Conservation (phyloP, 1,140 invertebrate genomes). For the Anthonomus grandis region DNA sequence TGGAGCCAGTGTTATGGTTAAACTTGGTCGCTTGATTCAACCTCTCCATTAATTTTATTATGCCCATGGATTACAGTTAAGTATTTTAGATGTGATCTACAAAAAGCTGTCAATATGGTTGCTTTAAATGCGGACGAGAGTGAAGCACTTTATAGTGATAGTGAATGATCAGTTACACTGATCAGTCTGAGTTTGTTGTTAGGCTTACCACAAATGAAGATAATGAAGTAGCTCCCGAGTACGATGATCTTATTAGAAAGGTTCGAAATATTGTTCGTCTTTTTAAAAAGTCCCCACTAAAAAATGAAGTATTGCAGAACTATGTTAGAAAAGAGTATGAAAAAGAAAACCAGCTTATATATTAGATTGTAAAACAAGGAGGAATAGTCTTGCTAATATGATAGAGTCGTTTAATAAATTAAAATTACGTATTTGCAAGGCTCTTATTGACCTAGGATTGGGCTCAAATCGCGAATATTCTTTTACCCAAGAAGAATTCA, state of each 20-base stretch:
- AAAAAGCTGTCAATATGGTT: constrained; percentile 2
- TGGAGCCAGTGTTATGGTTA: constrained; percentile 19
- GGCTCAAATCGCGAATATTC: too few relatives aligned
- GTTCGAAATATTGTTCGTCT: too few relatives aligned
- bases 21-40: constrained; percentile 12
- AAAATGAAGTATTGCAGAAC: not conserved
- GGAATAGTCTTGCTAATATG: too few relatives aligned
- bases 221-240: not conserved
- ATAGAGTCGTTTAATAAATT: too few relatives aligned
- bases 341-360: not conserved
- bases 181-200: too few relatives aligned
- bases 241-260: too few relatives aligned
- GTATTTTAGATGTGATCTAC: constrained; percentile 14
- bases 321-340: not conserved
- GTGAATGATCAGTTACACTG: too few relatives aligned
- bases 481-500: too few relatives aligned
- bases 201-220: not conserved
- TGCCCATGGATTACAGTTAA: constrained; percentile 18
- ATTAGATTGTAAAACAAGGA: not conserved
- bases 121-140: not conserved
- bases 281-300: too few relatives aligned
- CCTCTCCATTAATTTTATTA: constrained; percentile 13
- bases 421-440: too few relatives aligned
- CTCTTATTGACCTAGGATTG: too few relatives aligned
- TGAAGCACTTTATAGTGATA: too few relatives aligned